phyloP scores from a whole-genome alignment of 2,113 vertebrate species.

The Mormyrus iriodes region DNA sequence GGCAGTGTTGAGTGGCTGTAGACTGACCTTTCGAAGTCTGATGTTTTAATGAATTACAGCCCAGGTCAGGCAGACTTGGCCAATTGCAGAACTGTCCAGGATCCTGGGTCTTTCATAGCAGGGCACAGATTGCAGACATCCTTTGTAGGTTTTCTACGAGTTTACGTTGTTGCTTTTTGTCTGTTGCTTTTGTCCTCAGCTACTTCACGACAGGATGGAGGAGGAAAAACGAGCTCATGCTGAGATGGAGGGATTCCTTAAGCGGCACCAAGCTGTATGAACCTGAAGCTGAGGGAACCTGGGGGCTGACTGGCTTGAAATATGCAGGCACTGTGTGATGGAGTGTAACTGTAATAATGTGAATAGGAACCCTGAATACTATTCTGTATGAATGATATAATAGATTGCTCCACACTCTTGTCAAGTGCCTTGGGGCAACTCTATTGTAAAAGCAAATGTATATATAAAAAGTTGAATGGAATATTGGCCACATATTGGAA shows the following conservation, averaged over 20 bases:
- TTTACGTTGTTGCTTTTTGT: too few relatives aligned
- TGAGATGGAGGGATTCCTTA: slow-evolving; percentile 66
- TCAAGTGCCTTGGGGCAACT: background rate
- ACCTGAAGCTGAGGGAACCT: background rate
- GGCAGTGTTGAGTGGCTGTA: background rate
- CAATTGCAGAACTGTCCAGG: background rate
- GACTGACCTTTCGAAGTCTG: background rate
- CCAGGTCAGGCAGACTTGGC: background rate
- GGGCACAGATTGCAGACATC: background rate
- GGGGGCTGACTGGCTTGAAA: background rate
- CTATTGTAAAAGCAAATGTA: background rate
- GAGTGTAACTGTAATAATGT: background rate
- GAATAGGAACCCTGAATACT: background rate
- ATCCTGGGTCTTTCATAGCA: background rate
- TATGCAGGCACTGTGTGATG: background rate
- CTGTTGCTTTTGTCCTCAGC: slow-evolving; percentile 46
- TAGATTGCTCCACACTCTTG: background rate
- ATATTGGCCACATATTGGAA: background rate
- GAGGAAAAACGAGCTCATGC: slow-evolving; percentile 61
- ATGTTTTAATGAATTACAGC: background rate
- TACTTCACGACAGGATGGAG: slow-evolving; percentile 50
- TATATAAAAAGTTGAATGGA: background rate
- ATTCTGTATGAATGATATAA: background rate
- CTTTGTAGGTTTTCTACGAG: background rate
- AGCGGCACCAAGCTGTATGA: slow-evolving; percentile 57